Evolutionary conservation across 1,140 invertebrate genomes (phyloP).

Genomic region (Phymorhynchus buccinoides): DNA sequence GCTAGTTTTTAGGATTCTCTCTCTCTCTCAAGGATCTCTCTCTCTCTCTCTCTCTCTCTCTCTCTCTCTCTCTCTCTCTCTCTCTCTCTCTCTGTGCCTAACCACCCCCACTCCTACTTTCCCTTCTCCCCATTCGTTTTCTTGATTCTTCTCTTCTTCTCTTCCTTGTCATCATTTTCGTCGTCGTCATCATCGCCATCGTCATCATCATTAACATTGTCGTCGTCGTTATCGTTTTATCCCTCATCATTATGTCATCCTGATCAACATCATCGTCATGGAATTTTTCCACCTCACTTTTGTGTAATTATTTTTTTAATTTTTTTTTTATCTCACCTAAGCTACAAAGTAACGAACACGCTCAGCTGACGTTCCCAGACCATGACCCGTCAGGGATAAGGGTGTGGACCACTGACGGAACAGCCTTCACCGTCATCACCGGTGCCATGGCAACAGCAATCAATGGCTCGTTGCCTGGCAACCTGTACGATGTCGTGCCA

Average conservation of each 20-base stretch:
- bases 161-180: neutral
- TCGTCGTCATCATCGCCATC: neutral
- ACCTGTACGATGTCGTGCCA: neutral
- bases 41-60: neutral
- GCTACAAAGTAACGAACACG: neutral
- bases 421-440: neutral
- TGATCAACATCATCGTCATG: neutral
- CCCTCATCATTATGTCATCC: neutral
- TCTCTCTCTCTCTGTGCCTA: neutral
- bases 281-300: too few relatives aligned
- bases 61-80: neutral
- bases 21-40: neutral
- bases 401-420: neutral
- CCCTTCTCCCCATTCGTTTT: neutral
- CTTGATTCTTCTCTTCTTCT: neutral
- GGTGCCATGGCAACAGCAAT: conserved; percentile 7
- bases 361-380: neutral
- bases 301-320: too few relatives aligned
- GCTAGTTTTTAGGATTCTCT: neutral
- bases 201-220: neutral
- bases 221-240: neutral
- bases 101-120: neutral
- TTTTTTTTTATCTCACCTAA: neutral
- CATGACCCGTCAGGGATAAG: neutral
- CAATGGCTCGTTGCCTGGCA: conserved; percentile 19